Conservation (phyloP, 2,888 invertebrate species). For the Carterocephalus palaemon region DNA sequence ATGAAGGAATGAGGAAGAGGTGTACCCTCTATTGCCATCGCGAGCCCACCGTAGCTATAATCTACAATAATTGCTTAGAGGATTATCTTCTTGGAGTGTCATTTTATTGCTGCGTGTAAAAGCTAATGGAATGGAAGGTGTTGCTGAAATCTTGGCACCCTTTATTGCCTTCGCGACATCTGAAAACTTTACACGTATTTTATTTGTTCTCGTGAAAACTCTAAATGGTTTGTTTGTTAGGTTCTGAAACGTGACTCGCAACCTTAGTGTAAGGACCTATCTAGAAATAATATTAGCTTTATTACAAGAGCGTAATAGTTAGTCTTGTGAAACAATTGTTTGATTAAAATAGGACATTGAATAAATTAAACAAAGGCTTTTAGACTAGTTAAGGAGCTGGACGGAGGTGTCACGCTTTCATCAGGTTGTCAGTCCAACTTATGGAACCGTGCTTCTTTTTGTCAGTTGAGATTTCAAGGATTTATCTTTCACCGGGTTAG, state of each 20-base stretch:
- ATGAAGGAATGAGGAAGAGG: too few relatives aligned
- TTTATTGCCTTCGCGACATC: conserved; percentile 29
- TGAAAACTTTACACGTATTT: conserved; percentile 29
- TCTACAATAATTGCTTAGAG: conserved; percentile 30
- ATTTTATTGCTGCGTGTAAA: conserved; percentile 54
- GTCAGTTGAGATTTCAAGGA: too few relatives aligned
- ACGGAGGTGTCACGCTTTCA: too few relatives aligned
- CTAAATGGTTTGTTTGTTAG: conserved; percentile 14
- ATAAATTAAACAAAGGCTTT: too few relatives aligned
- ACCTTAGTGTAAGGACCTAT: conserved; percentile 1
- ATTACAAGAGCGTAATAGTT: too few relatives aligned
- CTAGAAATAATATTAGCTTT: too few relatives aligned
- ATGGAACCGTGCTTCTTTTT: too few relatives aligned
- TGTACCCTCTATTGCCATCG: background rate
- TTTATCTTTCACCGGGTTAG: too few relatives aligned
- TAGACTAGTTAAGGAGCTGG: too few relatives aligned
- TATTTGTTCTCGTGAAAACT: conserved; percentile 24
- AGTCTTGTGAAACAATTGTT: too few relatives aligned
- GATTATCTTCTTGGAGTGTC: conserved; percentile 45
- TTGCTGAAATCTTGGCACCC: conserved; percentile 32
- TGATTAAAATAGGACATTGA: too few relatives aligned
- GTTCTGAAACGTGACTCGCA: conserved; percentile 10
- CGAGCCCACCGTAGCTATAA: background rate
- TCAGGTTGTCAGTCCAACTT: too few relatives aligned
- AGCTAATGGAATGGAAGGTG: conserved; percentile 41